phyloP scores from a whole-genome alignment of 2,888 invertebrate genomes.

The Apantesis nais region DNA sequence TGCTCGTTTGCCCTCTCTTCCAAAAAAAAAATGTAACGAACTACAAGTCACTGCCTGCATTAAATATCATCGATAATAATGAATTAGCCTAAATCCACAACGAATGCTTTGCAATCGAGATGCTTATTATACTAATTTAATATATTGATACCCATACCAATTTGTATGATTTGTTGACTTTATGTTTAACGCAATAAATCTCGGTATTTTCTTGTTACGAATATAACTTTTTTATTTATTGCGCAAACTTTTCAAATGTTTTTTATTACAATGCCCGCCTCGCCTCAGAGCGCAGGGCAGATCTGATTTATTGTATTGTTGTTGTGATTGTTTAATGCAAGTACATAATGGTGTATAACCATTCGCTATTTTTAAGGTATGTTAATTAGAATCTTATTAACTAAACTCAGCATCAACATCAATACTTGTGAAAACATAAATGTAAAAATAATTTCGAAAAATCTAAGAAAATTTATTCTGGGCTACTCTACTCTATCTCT shows the following conservation, averaged over 20 bases:
- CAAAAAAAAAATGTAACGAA: conserved; percentile 40
- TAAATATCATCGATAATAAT: conserved; percentile 18
- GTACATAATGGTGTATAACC: background rate
- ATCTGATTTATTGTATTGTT: conserved; percentile 29
- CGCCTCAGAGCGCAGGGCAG: conserved; percentile 5
- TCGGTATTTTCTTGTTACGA: conserved; percentile 26
- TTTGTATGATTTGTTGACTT: conserved; percentile 19
- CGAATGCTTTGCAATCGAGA: conserved; percentile 25
- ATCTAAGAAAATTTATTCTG: too few species aligned
- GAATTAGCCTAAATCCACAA: conserved; percentile 36
- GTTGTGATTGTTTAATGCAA: conserved; percentile 1
- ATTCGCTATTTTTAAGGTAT: background rate
- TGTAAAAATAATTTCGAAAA: background rate
- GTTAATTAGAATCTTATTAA: conserved; percentile 7
- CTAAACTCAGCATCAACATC: background rate
- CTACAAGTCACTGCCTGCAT: conserved; percentile 25
- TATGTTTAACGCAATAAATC: conserved; percentile 29
- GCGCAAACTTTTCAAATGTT: conserved; percentile 26
- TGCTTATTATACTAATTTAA: conserved; percentile 11
- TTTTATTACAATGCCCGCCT: conserved; percentile 25
- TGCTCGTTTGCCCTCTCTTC: too few species aligned
- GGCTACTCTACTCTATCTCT: background rate
- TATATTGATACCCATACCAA: background rate
- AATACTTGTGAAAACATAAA: background rate
- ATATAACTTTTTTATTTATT: conserved; percentile 38